Evolutionary conservation across 2,113 vertebrate genomes (phyloP).

Genomic region (Ploceus nigricollis): DNA sequence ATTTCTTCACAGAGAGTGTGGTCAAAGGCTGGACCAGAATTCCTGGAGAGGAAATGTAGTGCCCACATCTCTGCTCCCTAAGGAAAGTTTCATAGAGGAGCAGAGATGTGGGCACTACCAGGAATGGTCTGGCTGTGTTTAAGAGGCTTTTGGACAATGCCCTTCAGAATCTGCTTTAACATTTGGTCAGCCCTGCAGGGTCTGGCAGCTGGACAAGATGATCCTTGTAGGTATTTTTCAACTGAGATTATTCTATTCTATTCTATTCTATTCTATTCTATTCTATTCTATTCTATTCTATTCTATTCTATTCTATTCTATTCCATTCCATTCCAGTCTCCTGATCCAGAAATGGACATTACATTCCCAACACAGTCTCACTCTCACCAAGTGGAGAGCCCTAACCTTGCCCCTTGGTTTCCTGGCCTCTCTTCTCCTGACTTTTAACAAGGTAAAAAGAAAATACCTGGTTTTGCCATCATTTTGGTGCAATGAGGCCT

Average conservation of each 20-base stretch:
- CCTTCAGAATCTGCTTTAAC: background rate
- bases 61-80: too few relatives aligned
- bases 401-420: background rate
- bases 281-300: background rate
- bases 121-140: background rate
- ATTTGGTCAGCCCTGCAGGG: background rate
- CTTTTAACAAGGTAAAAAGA: background rate
- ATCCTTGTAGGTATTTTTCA: background rate
- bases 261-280: background rate
- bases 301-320: accelerated
- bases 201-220: background rate
- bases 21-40: background rate
- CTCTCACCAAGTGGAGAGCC: background rate
- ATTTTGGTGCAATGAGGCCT: background rate
- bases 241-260: background rate
- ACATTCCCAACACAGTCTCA: background rate
- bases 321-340: background rate
- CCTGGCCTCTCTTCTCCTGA: background rate
- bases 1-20: background rate
- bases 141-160: background rate
- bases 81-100: too few relatives aligned
- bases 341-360: background rate
- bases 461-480: background rate
- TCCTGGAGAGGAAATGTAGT: too few relatives aligned
- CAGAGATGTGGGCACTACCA: too few relatives aligned